Percentiles rank a stretch among this genome's conserved stretches.
phyloP scores from a whole-genome alignment of 2,888 invertebrate species.

The Plebejus anna region DNA sequence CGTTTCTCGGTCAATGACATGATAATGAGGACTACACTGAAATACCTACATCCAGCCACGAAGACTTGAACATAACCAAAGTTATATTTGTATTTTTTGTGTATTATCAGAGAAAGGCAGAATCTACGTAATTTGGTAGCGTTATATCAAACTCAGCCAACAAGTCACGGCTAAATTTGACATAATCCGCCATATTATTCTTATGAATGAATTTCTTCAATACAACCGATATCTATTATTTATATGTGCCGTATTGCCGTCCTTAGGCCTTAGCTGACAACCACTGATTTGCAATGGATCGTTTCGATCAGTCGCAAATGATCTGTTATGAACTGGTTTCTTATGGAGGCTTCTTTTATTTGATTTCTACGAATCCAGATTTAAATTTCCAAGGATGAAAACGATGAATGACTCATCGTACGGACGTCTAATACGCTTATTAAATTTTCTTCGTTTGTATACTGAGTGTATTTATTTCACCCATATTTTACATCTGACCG shows the following conservation, averaged over 20 bases:
- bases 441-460: neutral
- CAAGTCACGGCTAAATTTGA: no score
- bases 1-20: neutral
- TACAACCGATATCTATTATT: neutral
- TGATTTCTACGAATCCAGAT: neutral
- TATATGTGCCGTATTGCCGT: no score
- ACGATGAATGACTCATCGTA: neutral
- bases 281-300: no score
- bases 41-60: neutral
- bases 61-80: neutral
- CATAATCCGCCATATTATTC: no score
- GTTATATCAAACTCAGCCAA: no score
- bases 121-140: neutral
- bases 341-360: neutral
- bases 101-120: neutral
- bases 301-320: neutral
- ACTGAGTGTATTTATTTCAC: neutral
- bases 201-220: no score
- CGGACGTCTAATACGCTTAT: no score
- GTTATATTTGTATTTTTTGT: neutral
- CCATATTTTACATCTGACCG: neutral
- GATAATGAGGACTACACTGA: neutral
- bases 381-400: neutral
- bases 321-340: neutral
- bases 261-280: no score